phyloP scores from a whole-genome alignment of 2,888 invertebrate genomes.

The Ferrisia virgata region DNA sequence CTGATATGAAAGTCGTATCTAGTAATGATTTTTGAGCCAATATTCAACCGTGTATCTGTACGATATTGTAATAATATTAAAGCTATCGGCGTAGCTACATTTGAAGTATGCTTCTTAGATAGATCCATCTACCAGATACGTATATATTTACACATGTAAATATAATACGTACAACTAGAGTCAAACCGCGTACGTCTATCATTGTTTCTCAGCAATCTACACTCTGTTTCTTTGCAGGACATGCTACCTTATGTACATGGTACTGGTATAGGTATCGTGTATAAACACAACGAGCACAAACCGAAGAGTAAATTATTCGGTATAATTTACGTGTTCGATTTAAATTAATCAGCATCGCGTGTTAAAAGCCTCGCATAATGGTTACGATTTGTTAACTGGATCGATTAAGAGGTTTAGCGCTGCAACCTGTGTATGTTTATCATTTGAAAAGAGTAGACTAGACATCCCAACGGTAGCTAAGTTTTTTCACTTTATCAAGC shows the following conservation, averaged over 20 bases:
- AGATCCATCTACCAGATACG: background rate
- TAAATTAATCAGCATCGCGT: conserved; percentile 27
- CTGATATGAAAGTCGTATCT: background rate
- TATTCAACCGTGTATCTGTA: conserved; percentile 11
- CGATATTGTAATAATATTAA: too few relatives aligned
- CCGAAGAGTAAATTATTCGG: background rate
- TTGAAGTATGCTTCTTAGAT: too few relatives aligned
- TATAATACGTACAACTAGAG: too few relatives aligned
- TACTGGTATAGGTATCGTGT: too few relatives aligned
- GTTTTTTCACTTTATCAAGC: background rate
- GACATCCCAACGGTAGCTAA: background rate
- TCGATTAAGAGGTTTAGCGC: conserved; percentile 17
- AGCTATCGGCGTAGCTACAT: background rate
- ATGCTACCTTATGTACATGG: too few relatives aligned
- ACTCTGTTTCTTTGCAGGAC: too few relatives aligned
- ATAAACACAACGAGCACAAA: too few relatives aligned
- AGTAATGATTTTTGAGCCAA: conserved; percentile 6
- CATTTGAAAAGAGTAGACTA: background rate
- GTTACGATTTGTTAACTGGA: conserved; percentile 4
- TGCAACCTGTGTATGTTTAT: background rate
- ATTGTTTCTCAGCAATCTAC: too few relatives aligned
- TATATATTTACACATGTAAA: too few relatives aligned
- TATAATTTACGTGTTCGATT: conserved; percentile 28
- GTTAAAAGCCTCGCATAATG: conserved; percentile 26
- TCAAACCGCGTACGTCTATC: too few relatives aligned